Evolutionary conservation across 2,113 vertebrate species (phyloP), one percentile per base, ranked within the genome.

Genomic region (Colius striatus): DNA sequence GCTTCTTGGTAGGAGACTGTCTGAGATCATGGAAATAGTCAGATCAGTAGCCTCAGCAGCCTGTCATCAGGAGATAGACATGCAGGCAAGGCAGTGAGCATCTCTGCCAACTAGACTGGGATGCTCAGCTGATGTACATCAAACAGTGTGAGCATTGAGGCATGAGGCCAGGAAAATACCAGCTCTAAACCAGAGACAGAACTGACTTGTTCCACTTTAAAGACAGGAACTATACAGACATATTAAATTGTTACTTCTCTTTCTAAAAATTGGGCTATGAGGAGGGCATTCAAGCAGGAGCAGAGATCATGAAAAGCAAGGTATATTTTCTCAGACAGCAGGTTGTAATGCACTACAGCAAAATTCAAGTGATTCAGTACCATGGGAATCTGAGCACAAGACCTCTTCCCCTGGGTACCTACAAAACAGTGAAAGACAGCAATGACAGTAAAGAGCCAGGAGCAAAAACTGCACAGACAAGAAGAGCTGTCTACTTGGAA

Each of bases 391-490:
- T 38, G 54, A 82, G 70, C 71, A 76, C 62, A 79, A 87, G 74
- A 76, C 71, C 60, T 94, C 66, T 89, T 95, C 87, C 94, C 93
- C 50, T 82, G 89, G 84, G 93, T 70, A 70, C 74, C 62, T 68
- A 50, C 70, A 87, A 76, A 96, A 85, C 62, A 94, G 77, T 22
- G 54, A 82, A 92, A 79, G 66, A 81, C 66, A 87, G 58, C 30
- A 95, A 77, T 67, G 80, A 90, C 86, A 84, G 91, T 27, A 87
- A 87, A 96, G 77, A 89, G 92, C 95, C 91, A 73, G 87, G 57
- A 91, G 94, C 92, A 95, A 95, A 92, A 87, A 57, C 70, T 73
- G 47, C 76, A 76, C 54, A 91, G 94, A 89, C 77, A 87, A 92
- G 84, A 90, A 82, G 74, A 58, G 74, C 54, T 79, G 72, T 92